A percentile compares a stretch with the other conserved stretches of the same genome.
Conservation (phyloP, 2,113 vertebrate genomes). For the Rhynchopsitta pachyrhyncha region DNA sequence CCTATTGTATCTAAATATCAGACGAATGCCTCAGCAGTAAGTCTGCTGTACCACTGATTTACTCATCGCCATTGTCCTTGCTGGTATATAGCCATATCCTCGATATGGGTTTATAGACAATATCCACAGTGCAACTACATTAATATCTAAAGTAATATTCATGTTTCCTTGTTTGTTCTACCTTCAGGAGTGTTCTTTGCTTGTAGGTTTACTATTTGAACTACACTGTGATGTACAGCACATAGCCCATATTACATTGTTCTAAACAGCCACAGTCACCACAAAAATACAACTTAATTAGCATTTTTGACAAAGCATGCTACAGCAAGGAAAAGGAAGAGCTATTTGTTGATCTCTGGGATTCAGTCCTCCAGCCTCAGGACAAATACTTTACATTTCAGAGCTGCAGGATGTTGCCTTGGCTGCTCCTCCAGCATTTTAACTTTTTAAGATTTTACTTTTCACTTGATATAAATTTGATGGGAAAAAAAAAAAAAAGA, state of each 20-base stretch:
- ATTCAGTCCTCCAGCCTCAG: neutral
- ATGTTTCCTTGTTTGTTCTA: neutral
- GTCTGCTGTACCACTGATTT: neutral
- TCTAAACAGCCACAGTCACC: neutral
- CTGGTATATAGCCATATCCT: neutral
- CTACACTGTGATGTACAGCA: neutral
- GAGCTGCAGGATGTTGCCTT: neutral
- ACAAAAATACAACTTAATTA: neutral
- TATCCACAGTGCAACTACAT: neutral
- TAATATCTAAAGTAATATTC: neutral
- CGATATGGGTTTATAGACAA: neutral
- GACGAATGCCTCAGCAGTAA: neutral
- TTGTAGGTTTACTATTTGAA: neutral
- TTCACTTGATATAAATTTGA: neutral
- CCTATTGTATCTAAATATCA: neutral
- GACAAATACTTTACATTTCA: neutral
- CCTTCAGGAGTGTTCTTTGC: neutral
- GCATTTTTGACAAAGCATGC: neutral
- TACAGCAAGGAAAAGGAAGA: neutral
- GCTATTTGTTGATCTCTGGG: neutral
- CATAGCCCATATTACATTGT: neutral
- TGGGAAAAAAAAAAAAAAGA: neutral
- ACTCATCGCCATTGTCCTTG: neutral
- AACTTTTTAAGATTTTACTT: neutral
- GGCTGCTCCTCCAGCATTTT: neutral